A percentile compares a stretch with the other conserved stretches of the same genome.
Conservation (phyloP, 2,888 invertebrate genomes). For the Drosophila greeni region DNA sequence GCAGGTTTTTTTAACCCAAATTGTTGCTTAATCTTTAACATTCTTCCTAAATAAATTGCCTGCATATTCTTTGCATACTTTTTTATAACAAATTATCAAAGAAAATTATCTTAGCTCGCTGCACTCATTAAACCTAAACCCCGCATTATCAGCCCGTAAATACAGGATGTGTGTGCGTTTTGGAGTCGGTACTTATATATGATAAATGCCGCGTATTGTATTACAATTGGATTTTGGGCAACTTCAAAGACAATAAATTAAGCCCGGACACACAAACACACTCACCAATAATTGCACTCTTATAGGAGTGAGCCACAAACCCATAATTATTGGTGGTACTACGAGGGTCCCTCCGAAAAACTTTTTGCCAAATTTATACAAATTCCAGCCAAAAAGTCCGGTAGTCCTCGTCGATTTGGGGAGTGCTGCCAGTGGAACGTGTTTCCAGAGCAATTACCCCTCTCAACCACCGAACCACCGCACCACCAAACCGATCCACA, state of each 20-base stretch:
- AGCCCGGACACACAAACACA: slow-evolving; percentile 39
- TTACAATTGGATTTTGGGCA: slow-evolving; percentile 70
- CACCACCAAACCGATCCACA: not conserved
- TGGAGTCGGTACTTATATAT: slow-evolving; percentile 65
- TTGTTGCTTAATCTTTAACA: too few relatives aligned
- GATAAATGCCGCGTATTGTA: slow-evolving; percentile 69
- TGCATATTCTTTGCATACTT: not conserved
- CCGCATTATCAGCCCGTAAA: slow-evolving; percentile 69
- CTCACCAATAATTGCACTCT: slow-evolving; percentile 60
- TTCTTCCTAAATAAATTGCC: not conserved
- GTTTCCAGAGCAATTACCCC: slow-evolving; percentile 73
- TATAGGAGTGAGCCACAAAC: slow-evolving; percentile 51
- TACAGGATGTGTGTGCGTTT: slow-evolving; percentile 58
- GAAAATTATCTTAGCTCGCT: not conserved
- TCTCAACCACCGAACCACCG: not conserved
- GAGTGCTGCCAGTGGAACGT: slow-evolving; percentile 60
- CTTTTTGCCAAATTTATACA: slow-evolving; percentile 72
- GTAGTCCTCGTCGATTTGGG: slow-evolving; percentile 43
- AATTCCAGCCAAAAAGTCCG: slow-evolving; percentile 53
- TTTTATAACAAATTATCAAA: not conserved
- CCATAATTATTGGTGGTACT: slow-evolving; percentile 42
- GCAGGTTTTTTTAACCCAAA: too few relatives aligned
- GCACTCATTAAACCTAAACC: slow-evolving; percentile 66
- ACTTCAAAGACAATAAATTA: slow-evolving; percentile 67
- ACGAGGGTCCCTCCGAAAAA: slow-evolving; percentile 7